Percentiles rank a stretch among this genome's conserved stretches.
Conservation (phyloP, 2,113 vertebrate genomes). For the Ancistrus triradiatus region DNA sequence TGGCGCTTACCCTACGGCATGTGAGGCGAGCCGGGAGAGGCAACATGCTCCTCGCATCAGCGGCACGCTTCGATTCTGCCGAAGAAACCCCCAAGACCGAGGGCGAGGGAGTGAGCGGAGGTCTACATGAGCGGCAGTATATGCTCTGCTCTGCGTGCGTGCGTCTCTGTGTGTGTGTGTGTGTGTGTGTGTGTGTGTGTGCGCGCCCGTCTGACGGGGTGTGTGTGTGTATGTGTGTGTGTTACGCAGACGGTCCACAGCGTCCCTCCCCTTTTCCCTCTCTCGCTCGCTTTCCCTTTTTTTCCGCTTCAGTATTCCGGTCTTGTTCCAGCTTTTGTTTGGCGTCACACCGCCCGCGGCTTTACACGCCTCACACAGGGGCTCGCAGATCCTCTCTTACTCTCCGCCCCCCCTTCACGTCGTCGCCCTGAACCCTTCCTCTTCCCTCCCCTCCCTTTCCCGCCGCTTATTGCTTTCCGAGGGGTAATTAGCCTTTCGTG, state of each 20-base stretch:
- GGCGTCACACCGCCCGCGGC: not conserved
- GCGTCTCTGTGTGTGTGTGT: not conserved
- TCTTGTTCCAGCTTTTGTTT: conserved; percentile 27
- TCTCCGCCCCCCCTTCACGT: conserved; percentile 29
- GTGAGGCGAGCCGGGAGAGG: conserved; percentile 73
- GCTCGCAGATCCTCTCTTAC: conserved; percentile 21
- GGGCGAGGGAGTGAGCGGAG: conserved; percentile 29
- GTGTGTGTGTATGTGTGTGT: conserved; percentile 18
- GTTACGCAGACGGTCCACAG: conserved; percentile 19
- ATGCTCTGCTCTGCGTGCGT: not conserved
- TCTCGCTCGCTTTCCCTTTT: not conserved
- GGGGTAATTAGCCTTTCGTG: too few relatives aligned
- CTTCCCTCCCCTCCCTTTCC: conserved; percentile 18
- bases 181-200: conserved; percentile 29
- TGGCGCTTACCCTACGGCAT: conserved; percentile 80
- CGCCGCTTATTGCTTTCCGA: not conserved
- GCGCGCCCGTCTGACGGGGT: not conserved
- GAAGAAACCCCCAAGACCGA: conserved; percentile 5
- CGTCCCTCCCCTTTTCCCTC: conserved; percentile 36
- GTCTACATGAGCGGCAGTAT: conserved; percentile 19
- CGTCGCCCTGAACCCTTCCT: conserved; percentile 11
- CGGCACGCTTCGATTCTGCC: not conserved
- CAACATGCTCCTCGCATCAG: conserved; percentile 70
- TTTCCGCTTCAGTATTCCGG: conserved; percentile 26
- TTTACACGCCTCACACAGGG: conserved; percentile 14